Percentiles rank a stretch among this genome's conserved stretches.
Conservation (phyloP, 2,113 vertebrate species). For the Corythaeola cristata region DNA sequence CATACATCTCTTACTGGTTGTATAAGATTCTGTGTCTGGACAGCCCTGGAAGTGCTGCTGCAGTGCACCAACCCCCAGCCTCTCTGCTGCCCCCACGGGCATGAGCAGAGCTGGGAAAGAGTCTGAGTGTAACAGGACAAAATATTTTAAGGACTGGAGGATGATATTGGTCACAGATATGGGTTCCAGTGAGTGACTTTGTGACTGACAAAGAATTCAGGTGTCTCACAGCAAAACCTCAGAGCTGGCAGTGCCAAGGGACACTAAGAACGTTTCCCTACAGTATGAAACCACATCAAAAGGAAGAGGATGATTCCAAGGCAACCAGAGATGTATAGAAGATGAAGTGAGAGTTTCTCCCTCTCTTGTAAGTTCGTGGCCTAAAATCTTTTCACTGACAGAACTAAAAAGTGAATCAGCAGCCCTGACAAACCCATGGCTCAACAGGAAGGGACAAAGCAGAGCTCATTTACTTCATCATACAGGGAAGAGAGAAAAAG, state of each 20-base stretch:
- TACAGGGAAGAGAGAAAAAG: not conserved
- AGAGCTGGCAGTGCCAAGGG: not conserved
- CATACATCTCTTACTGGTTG: not conserved
- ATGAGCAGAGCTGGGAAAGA: not conserved
- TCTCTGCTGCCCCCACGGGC: not conserved
- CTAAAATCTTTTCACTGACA: not conserved
- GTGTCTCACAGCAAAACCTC: not conserved
- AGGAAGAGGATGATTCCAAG: not conserved
- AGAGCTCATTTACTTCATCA: not conserved
- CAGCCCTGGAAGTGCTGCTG: accelerated
- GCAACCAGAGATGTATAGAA: not conserved
- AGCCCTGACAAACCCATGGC: not conserved
- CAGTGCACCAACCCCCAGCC: accelerated
- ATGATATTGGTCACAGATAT: not conserved
- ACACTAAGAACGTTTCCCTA: not conserved
- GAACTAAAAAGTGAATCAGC: not conserved
- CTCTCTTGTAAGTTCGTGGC: not conserved
- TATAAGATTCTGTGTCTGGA: not conserved
- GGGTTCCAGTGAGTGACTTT: not conserved
- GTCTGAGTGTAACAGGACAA: not conserved
- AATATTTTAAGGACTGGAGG: not conserved
- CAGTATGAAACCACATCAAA: not conserved
- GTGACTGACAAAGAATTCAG: not conserved
- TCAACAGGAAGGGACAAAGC: not conserved
- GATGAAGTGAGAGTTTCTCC: not conserved